Percentiles rank a stretch among this genome's conserved stretches.
These are phyloP conservation scores for Zele albiditarsus DNA, from an alignment of 2,888 invertebrate species.

Conservation along the genomic window DNA sequence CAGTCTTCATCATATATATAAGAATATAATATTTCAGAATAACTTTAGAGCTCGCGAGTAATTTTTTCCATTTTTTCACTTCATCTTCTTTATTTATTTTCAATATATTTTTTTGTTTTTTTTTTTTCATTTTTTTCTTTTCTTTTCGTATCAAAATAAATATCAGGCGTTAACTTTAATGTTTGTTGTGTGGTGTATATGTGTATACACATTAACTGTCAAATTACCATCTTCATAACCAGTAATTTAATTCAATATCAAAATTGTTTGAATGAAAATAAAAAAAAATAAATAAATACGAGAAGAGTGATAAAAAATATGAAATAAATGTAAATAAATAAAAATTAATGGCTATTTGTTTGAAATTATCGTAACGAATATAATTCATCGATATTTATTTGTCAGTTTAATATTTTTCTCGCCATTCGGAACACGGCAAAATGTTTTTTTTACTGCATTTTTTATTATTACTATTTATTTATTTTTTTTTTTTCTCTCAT, in stretches of 20 bases:
- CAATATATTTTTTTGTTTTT: neutral
- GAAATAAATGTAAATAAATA: neutral
- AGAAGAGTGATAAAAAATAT: neutral
- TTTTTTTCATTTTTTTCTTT: neutral
- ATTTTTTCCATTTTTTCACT: neutral
- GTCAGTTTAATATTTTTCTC: neutral
- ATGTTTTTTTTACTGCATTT: too few relatives aligned
- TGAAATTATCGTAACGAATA: constrained; percentile 4
- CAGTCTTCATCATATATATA: constrained; percentile 5
- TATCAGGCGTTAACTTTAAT: constrained; percentile 20
- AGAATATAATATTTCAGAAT: neutral
- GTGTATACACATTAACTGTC: constrained; percentile 20
- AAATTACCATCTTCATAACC: constrained; percentile 29
- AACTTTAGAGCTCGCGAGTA: neutral
- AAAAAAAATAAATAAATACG: neutral
- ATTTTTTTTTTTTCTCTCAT: neutral
- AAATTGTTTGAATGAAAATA: constrained; percentile 20
- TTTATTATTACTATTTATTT: neutral
- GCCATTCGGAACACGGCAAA: too few relatives aligned
- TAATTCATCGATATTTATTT: constrained; percentile 3
- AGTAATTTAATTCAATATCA: constrained; percentile 34
- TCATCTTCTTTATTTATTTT: neutral
- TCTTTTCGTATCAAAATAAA: constrained; percentile 10
- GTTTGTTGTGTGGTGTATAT: neutral
- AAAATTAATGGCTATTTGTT: constrained; percentile 40